phyloP scores from a whole-genome alignment of 2,888 invertebrate species.

The Tetragonisca angustula region DNA sequence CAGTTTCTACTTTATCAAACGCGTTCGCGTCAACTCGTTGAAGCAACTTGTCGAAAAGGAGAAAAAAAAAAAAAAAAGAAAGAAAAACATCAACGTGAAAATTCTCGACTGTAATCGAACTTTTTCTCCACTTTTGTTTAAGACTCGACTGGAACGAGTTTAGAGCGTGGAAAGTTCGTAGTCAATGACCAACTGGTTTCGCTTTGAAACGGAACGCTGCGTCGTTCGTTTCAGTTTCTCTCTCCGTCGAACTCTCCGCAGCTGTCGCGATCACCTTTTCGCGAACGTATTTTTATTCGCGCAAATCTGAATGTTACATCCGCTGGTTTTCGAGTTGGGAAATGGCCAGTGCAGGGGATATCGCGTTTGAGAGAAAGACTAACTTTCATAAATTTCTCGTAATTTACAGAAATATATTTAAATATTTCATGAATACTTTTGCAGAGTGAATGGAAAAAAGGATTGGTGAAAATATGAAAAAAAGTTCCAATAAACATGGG shows the following conservation, averaged over 20 bases:
- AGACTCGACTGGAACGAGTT: not conserved
- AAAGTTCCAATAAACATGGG: too few relatives aligned
- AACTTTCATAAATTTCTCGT: too few relatives aligned
- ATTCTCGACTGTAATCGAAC: not conserved
- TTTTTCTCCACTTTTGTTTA: not conserved
- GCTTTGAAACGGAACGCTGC: not conserved
- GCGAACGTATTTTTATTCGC: not conserved
- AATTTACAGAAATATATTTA: too few relatives aligned
- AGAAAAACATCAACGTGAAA: not conserved
- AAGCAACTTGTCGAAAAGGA: not conserved
- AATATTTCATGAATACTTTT: too few relatives aligned
- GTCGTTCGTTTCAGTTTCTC: not conserved
- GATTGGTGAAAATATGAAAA: too few relatives aligned
- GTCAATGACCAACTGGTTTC: not conserved
- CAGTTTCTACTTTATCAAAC: too few relatives aligned
- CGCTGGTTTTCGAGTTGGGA: not conserved
- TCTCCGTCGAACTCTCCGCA: not conserved
- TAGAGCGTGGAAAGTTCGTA: slow-evolving; percentile 9
- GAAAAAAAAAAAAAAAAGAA: not conserved
- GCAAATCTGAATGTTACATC: slow-evolving; percentile 15
- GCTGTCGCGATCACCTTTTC: not conserved
- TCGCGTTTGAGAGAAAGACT: slow-evolving; percentile 6
- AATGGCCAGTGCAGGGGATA: not conserved
- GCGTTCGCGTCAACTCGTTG: not conserved
- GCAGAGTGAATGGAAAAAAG: too few relatives aligned